phyloP scores from a whole-genome alignment of 2,888 invertebrate genomes.

The Tachina fera region DNA sequence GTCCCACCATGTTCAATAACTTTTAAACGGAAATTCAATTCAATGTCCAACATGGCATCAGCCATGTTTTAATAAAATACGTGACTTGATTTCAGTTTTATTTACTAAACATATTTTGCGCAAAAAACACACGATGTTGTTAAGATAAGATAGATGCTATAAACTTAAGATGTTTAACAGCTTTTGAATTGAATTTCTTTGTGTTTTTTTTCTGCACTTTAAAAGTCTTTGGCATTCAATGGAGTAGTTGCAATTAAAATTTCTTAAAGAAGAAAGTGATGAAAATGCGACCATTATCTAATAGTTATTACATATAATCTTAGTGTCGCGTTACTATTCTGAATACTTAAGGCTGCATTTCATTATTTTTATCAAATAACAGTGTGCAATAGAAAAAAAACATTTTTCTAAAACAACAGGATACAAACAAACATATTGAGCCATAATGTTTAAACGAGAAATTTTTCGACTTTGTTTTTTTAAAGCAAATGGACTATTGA shows the following conservation, averaged over 20 bases:
- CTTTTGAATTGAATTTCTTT: conserved; percentile 3
- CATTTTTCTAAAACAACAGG: too few species aligned
- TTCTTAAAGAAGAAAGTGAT: conserved; percentile 3
- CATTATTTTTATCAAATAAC: conserved; percentile 7
- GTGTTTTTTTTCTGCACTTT: neutral
- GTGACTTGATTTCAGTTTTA: conserved; percentile 81
- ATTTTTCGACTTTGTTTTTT: too few species aligned
- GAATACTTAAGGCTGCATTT: neutral
- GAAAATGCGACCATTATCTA: neutral
- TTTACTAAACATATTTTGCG: conserved; percentile 36
- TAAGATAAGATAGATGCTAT: conserved; percentile 1
- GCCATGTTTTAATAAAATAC: conserved; percentile 83
- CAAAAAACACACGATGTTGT: conserved; percentile 17
- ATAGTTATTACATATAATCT: neutral
- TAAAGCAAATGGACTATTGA: too few species aligned
- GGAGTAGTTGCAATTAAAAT: neutral
- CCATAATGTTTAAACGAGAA: too few species aligned
- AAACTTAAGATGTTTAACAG: conserved; percentile 10
- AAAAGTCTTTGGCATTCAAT: neutral
- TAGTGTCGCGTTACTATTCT: neutral
- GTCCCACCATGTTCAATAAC: conserved; percentile 58
- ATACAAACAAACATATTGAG: too few species aligned
- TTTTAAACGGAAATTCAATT: conserved; percentile 75
- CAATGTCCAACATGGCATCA: conserved; percentile 80
- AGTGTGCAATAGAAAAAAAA: too few species aligned